Evolutionary conservation across 2,797 vertebrate species (phyloP).

Genomic region (Arctocebus calabarensis): DNA sequence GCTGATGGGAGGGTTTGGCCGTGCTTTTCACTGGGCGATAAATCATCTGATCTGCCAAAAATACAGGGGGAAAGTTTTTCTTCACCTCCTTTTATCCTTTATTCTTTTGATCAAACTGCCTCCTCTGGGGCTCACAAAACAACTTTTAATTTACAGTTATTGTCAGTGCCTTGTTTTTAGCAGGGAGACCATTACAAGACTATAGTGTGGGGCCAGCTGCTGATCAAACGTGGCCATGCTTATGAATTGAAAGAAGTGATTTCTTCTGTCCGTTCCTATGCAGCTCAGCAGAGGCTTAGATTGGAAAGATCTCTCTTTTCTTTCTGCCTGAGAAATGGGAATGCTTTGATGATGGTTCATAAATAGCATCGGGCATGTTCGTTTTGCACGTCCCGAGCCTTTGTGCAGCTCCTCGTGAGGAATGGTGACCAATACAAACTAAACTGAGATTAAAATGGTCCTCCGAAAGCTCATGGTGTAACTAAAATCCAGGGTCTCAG

Average conservation of each 20-base stretch:
- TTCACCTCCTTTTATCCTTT: neutral
- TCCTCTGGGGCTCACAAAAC: neutral
- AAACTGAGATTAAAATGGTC: neutral
- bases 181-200: fast-evolving
- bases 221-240: neutral
- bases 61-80: neutral
- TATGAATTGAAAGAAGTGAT: neutral
- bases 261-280: neutral
- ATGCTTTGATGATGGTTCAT: fast-evolving
- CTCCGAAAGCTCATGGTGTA: fast-evolving
- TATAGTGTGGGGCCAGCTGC: neutral
- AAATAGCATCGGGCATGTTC: fast-evolving
- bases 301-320: too few relatives aligned
- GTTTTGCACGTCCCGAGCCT: neutral
- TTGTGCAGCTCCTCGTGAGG: fast-evolving
- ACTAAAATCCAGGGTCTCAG: fast-evolving
- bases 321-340: neutral
- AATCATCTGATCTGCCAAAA: neutral
- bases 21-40: neutral
- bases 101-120: neutral
- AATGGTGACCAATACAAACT: too few relatives aligned
- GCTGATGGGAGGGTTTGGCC: too few relatives aligned
- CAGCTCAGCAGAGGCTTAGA: neutral
- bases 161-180: neutral
- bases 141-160: neutral